phyloP scores from a whole-genome alignment of 2,113 vertebrate genomes.

The Dipodomys merriami region DNA sequence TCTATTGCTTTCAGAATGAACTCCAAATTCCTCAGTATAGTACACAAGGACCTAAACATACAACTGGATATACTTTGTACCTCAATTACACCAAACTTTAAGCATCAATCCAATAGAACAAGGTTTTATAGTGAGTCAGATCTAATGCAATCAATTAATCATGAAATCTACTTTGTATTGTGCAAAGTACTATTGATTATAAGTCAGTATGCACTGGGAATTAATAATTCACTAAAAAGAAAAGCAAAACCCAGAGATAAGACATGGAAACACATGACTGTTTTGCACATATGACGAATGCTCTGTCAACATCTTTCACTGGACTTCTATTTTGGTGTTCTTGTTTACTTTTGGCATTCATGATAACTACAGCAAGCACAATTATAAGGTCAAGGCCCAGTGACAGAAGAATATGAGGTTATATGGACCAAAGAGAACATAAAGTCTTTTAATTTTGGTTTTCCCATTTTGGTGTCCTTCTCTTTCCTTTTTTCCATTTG shows the following conservation, averaged over 20 bases:
- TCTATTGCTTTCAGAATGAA: slow-evolving; percentile 36
- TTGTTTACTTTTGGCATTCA: neutral
- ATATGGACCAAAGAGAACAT: neutral
- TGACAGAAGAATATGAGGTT: neutral
- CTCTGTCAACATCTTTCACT: neutral
- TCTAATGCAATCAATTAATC: slow-evolving; percentile 38
- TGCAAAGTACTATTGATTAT: slow-evolving; percentile 41
- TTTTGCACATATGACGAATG: neutral
- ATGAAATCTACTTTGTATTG: slow-evolving; percentile 36
- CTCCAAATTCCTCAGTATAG: neutral
- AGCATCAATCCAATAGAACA: slow-evolving; percentile 17
- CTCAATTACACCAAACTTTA: neutral
- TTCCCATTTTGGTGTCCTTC: neutral
- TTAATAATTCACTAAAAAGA: neutral
- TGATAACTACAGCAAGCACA: neutral
- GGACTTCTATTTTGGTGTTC: neutral
- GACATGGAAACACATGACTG: neutral
- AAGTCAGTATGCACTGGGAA: neutral
- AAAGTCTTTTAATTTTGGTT: slow-evolving; percentile 15
- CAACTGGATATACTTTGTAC: neutral
- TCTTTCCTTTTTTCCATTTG: neutral
- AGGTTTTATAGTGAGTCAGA: slow-evolving; percentile 33
- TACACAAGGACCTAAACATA: neutral
- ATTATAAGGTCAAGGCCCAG: neutral
- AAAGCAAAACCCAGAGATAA: neutral